Evolutionary conservation across 1,140 invertebrate species (phyloP).

Genomic region (Kradibia gibbosae): DNA sequence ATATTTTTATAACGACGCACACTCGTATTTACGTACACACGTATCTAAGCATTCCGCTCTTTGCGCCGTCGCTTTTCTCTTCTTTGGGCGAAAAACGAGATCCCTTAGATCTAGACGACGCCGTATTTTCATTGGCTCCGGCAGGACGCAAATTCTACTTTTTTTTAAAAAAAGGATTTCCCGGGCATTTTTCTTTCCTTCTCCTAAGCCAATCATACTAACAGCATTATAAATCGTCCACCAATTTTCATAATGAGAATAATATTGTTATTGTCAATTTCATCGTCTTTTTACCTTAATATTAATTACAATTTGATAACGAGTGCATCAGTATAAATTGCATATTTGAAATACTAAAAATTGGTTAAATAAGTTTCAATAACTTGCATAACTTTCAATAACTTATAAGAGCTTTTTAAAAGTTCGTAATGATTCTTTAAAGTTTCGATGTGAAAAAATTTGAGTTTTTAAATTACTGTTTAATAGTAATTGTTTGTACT

Average conservation of each 20-base stretch:
- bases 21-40: neutral
- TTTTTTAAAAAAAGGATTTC: constrained; percentile 33
- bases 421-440: too few species aligned
- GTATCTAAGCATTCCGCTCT: neutral
- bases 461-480: too few species aligned
- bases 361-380: too few species aligned
- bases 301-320: too few species aligned
- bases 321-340: too few species aligned
- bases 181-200: neutral
- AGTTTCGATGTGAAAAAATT: too few species aligned
- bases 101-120: constrained; percentile 49
- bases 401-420: too few species aligned
- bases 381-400: too few species aligned
- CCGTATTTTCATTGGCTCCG: constrained; percentile 64
- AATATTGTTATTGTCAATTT: too few species aligned
- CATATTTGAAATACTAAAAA: too few species aligned
- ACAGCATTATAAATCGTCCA: neutral
- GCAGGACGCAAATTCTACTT: constrained; percentile 27
- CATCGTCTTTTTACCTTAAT: neutral
- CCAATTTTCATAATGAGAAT: neutral
- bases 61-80: neutral
- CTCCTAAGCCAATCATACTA: neutral
- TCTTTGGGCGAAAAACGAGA: constrained; percentile 19
- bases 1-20: neutral
- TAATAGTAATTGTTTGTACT: too few species aligned